Evolutionary conservation across 23 tunicate species (phyloP).

Genomic region (Botrylloides violaceus): DNA sequence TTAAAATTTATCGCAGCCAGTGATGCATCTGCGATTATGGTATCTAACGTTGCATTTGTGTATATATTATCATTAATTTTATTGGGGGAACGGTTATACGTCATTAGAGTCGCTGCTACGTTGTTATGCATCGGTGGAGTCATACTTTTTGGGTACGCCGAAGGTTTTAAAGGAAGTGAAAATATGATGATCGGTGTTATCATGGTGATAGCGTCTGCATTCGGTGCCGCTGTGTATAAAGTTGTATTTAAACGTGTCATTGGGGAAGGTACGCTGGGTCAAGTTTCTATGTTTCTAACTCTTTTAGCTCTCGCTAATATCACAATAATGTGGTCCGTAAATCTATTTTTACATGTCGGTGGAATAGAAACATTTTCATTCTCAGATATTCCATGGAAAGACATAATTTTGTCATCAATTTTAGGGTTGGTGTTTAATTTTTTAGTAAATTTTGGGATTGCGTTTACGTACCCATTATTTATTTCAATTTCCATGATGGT

Average conservation of each 20-base stretch:
- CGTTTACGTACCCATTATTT: constrained; percentile 90
- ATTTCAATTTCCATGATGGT: constrained; percentile 92
- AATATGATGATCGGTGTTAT: constrained; percentile 28
- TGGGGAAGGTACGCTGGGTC: constrained; percentile 65
- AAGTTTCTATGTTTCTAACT: constrained; percentile 81
- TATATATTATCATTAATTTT: constrained; percentile 57
- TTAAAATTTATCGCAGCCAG: constrained; percentile 72
- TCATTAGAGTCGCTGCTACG: constrained; percentile 64
- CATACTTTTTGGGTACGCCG: constrained; percentile 86
- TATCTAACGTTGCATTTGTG: constrained; percentile 84
- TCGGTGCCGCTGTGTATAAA: constrained; percentile 94
- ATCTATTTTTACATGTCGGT: constrained; percentile 42
- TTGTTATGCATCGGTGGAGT: constrained; percentile 73
- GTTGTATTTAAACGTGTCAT: constrained; percentile 72
- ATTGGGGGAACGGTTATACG: constrained; percentile 53
- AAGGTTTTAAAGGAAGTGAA: constrained; percentile 43
- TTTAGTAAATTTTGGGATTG: constrained; percentile 95
- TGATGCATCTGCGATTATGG: constrained; percentile 80
- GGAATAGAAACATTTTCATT: constrained; percentile 51
- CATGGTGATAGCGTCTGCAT: constrained; percentile 60
- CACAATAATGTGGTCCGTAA: constrained; percentile 38
- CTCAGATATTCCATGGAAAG: constrained; percentile 60
- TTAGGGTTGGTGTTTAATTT: constrained; percentile 79
- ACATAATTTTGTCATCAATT: constrained; percentile 46
- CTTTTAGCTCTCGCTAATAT: constrained; percentile 63